phyloP scores from a whole-genome alignment of 2,113 vertebrate species.

The Menura novaehollandiae region DNA sequence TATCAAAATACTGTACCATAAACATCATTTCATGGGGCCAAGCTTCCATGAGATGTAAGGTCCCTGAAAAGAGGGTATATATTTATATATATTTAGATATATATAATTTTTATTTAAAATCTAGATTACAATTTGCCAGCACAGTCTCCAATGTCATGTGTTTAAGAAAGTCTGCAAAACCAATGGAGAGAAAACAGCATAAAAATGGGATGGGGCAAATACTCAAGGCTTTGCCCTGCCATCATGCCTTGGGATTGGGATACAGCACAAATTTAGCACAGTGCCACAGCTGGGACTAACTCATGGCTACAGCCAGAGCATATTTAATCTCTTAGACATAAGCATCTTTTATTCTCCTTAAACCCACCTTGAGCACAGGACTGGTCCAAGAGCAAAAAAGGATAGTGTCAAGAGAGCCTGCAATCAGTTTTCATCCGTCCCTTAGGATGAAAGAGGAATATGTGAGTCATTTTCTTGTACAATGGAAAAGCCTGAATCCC shows the following conservation, averaged over 20 bases:
- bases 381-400: not conserved
- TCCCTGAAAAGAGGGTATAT: not conserved
- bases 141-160: not conserved
- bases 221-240: not conserved
- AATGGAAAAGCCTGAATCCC: not conserved
- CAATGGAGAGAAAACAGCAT: not conserved
- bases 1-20: not conserved
- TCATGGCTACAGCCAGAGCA: not conserved
- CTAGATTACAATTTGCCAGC: not conserved
- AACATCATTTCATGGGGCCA: not conserved
- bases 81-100: not conserved
- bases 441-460: conserved; percentile 13
- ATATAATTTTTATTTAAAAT: not conserved
- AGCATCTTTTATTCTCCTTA: not conserved
- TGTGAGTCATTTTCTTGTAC: conserved; percentile 25
- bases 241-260: not conserved
- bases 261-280: not conserved
- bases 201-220: not conserved
- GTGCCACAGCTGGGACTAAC: not conserved
- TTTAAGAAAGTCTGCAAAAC: not conserved
- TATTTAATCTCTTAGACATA: not conserved
- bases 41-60: not conserved
- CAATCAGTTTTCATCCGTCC: not conserved
- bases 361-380: not conserved
- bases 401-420: not conserved